Percentiles rank a stretch among this genome's conserved stretches.
Conservation (phyloP, 2,113 vertebrate species). For the Cochlearius cochlearius region DNA sequence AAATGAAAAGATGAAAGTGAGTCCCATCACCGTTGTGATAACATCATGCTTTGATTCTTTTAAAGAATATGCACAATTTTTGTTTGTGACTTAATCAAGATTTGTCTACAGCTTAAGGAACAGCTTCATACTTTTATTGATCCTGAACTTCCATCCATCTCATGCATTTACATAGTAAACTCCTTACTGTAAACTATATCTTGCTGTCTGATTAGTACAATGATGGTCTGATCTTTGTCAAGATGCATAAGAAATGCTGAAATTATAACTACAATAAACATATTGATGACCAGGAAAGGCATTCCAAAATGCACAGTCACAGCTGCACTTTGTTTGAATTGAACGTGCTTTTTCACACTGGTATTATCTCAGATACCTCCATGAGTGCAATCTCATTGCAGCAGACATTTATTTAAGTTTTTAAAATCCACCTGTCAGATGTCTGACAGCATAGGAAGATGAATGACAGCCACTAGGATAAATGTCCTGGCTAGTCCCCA, state of each 20-base stretch:
- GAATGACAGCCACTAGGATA: not conserved
- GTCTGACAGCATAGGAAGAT: not conserved
- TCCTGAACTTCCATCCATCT: not conserved
- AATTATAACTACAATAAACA: not conserved
- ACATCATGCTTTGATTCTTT: not conserved
- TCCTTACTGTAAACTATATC: not conserved
- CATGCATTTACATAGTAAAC: not conserved
- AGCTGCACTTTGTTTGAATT: not conserved
- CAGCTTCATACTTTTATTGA: not conserved
- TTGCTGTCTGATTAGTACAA: not conserved
- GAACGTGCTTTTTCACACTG: not conserved
- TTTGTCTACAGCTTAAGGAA: not conserved
- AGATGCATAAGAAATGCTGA: not conserved
- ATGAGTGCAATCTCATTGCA: not conserved
- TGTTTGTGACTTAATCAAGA: not conserved
- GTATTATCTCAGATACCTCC: not conserved
- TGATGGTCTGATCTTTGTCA: not conserved
- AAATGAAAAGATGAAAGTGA: not conserved
- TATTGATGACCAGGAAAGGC: not conserved
- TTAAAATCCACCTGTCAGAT: not conserved
- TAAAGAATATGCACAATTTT: not conserved
- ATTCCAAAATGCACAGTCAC: not conserved
- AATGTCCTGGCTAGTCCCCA: not conserved
- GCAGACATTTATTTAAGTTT: not conserved
- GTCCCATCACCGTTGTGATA: not conserved